These are phyloP conservation scores for Macropodus opercularis DNA, from an alignment of 2,797 vertebrate species.

Conservation along the genomic window DNA sequence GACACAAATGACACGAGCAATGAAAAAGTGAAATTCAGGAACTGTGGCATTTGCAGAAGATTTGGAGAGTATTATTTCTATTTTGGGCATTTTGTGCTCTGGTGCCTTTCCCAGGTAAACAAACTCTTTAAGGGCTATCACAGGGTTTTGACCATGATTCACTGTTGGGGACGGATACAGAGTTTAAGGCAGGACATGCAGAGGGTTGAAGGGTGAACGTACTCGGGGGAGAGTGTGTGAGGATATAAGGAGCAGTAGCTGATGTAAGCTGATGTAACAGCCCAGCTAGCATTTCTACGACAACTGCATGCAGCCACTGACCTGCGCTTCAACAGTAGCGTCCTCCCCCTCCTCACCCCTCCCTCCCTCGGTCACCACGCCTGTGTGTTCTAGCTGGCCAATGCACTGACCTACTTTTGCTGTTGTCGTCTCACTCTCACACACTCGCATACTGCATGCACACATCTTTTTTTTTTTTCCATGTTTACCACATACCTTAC, in stretches of 20 bases:
- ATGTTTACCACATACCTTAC: conserved; percentile 66
- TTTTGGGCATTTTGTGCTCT: not conserved
- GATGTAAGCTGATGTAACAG: conserved; percentile 68
- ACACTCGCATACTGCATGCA: conserved; percentile 18
- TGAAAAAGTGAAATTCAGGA: not conserved
- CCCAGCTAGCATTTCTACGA: conserved; percentile 73
- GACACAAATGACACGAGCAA: too few species aligned
- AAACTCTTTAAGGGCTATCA: not conserved
- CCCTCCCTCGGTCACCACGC: conserved; percentile 56
- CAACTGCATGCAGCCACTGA: conserved; percentile 67
- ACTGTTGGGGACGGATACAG: conserved; percentile 1
- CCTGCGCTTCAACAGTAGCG: conserved; percentile 56
- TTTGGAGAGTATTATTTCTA: not conserved
- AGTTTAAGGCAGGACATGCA: not conserved
- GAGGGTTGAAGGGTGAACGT: conserved; percentile 11
- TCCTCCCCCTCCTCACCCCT: conserved; percentile 27
- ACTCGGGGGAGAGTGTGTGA: conserved; percentile 30
- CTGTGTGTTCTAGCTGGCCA: conserved; percentile 74
- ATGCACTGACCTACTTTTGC: conserved; percentile 80
- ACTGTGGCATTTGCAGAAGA: not conserved
- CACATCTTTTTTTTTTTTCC: conserved; percentile 39
- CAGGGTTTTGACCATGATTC: not conserved
- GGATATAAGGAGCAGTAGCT: conserved; percentile 39
- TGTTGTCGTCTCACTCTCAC: conserved; percentile 55
- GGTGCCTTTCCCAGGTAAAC: too few species aligned